These are phyloP conservation scores for Rotaria macrura DNA, from an alignment of 2,888 invertebrate genomes.

Conservation along the genomic window DNA sequence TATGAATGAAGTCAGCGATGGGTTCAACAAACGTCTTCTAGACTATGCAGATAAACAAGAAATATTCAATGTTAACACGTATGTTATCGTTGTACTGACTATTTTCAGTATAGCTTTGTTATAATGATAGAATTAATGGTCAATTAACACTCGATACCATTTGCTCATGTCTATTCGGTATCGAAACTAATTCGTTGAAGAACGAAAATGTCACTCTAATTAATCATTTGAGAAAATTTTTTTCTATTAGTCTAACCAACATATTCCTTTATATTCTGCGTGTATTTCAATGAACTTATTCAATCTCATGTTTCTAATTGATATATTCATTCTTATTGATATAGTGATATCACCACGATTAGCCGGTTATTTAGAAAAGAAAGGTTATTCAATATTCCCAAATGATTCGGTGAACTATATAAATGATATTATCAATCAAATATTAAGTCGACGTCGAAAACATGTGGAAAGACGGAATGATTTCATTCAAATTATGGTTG, in stretches of 20 bases:
- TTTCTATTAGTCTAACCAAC: neutral
- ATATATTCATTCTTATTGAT: too few species aligned
- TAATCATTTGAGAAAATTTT: neutral
- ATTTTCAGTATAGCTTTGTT: neutral
- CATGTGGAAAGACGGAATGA: conserved; percentile 34
- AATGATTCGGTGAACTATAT: too few species aligned
- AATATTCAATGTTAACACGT: neutral
- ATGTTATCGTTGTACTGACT: neutral
- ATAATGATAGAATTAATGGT: neutral
- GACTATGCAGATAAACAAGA: conserved; percentile 16
- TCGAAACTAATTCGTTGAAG: conserved; percentile 23
- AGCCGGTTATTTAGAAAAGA: too few species aligned
- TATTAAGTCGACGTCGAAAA: conserved; percentile 14
- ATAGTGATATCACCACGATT: too few species aligned
- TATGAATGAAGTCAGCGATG: conserved; percentile 15
- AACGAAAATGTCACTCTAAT: conserved; percentile 24
- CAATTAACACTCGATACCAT: conserved; percentile 28
- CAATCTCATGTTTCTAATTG: too few species aligned
- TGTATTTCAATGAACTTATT: too few species aligned
- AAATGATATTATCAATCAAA: neutral
- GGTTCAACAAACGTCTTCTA: neutral
- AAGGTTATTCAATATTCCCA: too few species aligned
- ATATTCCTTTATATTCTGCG: neutral
- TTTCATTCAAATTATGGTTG: conserved; percentile 37
- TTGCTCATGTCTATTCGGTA: conserved; percentile 24